Base-by-base conservation (phyloP, 2,797 vertebrate genomes). In the Rhinophrynus dorsalis region DNA sequence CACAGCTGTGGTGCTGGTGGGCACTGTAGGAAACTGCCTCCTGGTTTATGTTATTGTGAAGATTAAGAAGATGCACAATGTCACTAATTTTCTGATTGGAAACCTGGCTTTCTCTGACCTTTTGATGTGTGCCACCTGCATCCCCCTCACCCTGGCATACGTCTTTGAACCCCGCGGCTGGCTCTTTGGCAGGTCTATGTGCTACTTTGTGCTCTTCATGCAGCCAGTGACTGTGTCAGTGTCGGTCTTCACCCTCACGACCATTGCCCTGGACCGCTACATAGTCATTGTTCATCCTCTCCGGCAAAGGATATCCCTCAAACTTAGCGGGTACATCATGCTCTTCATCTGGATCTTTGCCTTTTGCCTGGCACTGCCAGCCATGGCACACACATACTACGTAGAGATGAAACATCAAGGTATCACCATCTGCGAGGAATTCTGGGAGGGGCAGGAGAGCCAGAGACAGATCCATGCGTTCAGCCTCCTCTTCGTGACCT, bases 381-480 rank as follows among this genome's bases (percentile, higher is more conserved):
- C 76, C 20, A 40, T 83, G 35, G 76, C 65, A 3, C 77, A 68
- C 55, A 81, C 81, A 0, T 84, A 77, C 21, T 76, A 84, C 0
- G 75, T 79, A 0, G 81, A 82, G 37, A 82, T 84, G 74, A 80
- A 80, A 0, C 77, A 86, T n/a, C 72, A 83, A 68, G 81, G 84
- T 44, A 81, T 88, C 58, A 81, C 86, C 56, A 88, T 88, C 69
- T 88, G 86, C 0, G 86, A 88, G 72, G 86, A 88, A 76, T 88
- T 88, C 69, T 88, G 86, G 86, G 80, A 86, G 42, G 52, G 74
- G 9, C 58, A 75, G 77, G 81, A 86, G 48, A 75, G 55, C 23
- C 78, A 80, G 20, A 75, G 75, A 20, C 61, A 82, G 52, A 74
- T 68, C 18, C 82, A 84, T 0, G 80, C 79, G 48, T 79, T 82